Percentiles rank a stretch among this genome's conserved stretches.
These are phyloP conservation scores for Esox masquinongy DNA, from an alignment of 2,797 vertebrate genomes.

Conservation along the genomic window DNA sequence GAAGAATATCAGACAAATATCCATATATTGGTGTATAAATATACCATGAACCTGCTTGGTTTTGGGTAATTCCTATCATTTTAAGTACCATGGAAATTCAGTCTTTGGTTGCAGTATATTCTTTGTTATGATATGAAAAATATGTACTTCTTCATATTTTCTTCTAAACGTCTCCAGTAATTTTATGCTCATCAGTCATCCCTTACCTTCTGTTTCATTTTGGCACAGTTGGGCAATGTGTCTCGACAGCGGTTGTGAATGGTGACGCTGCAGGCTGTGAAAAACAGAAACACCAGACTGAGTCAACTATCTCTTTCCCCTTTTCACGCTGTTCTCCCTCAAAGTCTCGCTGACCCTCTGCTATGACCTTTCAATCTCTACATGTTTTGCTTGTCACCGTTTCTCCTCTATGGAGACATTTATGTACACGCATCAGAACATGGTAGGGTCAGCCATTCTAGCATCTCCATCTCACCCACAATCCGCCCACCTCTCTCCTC, in stretches of 20 bases:
- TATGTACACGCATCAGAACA: not conserved
- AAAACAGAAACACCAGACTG: conserved; percentile 17
- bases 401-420: not conserved
- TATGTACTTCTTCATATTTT: too few relatives aligned
- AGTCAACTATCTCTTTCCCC: not conserved
- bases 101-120: too few relatives aligned
- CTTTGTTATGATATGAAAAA: too few relatives aligned
- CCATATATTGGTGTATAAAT: too few relatives aligned
- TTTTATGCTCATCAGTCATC: not conserved
- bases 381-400: not conserved
- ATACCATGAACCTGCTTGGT: too few relatives aligned
- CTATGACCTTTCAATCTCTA: conserved; percentile 14
- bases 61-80: too few relatives aligned
- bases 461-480: conserved; percentile 1
- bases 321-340: not conserved
- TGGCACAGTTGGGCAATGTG: conserved; percentile 87
- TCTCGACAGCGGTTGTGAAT: conserved; percentile 96
- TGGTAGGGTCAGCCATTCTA: not conserved
- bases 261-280: conserved; percentile 87
- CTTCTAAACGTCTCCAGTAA: too few relatives aligned
- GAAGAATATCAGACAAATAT: too few relatives aligned
- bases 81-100: too few relatives aligned
- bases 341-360: not conserved
- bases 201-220: conserved; percentile 93
- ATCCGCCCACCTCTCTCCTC: not conserved